Percentiles rank a stretch among this genome's conserved stretches.
phyloP scores from a whole-genome alignment of 2,797 vertebrate genomes.

The Phoxinus dragarum region DNA sequence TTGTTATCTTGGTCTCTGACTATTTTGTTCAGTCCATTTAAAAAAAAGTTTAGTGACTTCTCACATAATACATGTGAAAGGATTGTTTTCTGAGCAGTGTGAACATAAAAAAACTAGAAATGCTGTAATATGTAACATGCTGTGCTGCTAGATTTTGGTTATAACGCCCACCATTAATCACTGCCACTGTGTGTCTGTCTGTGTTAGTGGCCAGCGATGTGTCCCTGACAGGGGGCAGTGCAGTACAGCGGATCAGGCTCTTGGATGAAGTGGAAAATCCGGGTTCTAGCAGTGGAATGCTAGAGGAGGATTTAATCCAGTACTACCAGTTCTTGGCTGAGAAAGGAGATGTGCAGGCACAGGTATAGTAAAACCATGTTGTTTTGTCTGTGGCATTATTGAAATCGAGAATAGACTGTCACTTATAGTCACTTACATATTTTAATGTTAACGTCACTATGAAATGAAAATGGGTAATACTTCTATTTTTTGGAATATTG shows the following conservation, averaged over 20 bases:
- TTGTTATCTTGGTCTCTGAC: neutral
- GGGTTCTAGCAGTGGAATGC: slow-evolving; percentile 93
- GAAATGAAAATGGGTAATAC: neutral
- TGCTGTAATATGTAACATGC: neutral
- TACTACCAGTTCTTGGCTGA: slow-evolving; percentile 99
- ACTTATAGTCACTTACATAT: too few relatives aligned
- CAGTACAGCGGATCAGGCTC: slow-evolving; percentile 94
- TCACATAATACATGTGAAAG: neutral
- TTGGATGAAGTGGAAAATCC: slow-evolving; percentile 96
- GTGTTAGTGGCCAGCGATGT: slow-evolving; percentile 90
- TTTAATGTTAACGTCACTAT: too few relatives aligned
- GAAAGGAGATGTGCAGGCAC: slow-evolving; percentile 97
- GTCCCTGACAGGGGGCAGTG: slow-evolving; percentile 93
- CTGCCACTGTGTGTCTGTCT: neutral
- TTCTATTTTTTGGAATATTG: neutral
- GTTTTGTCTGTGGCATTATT: neutral
- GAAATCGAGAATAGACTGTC: neutral
- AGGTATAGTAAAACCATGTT: slow-evolving; percentile 76
- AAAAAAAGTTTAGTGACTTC: neutral
- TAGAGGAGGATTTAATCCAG: slow-evolving; percentile 98
- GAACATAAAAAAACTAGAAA: neutral
- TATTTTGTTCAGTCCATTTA: neutral
- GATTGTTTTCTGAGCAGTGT: neutral
- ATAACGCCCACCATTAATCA: neutral
- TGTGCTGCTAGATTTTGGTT: neutral